These are phyloP conservation scores for Phalacrocorax aristotelis DNA, from an alignment of 2,113 vertebrate genomes.

Conservation along the genomic window DNA sequence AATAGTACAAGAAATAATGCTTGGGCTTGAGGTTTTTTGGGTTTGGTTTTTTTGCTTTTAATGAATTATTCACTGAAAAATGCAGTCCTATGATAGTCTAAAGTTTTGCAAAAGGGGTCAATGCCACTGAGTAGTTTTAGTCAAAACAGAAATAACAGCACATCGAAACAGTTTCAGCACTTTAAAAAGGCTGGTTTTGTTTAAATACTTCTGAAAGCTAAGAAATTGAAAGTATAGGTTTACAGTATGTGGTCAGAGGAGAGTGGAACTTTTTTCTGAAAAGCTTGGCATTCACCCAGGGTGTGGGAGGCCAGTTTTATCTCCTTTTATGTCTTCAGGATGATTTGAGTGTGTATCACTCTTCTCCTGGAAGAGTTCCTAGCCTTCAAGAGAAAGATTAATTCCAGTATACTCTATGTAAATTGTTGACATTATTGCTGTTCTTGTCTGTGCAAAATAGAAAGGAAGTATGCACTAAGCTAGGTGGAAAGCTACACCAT, in stretches of 20 bases:
- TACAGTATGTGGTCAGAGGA: neutral
- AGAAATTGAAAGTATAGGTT: neutral
- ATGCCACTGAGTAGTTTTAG: neutral
- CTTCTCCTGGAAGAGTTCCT: neutral
- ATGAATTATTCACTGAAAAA: neutral
- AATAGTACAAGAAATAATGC: neutral
- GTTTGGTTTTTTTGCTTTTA: rapidly evolving
- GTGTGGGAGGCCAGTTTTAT: neutral
- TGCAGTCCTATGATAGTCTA: neutral
- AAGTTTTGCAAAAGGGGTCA: neutral
- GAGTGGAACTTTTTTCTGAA: neutral
- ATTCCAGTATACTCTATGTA: neutral
- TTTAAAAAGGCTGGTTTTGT: neutral
- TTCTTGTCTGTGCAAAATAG: neutral
- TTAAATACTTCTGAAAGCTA: neutral
- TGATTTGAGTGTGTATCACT: neutral
- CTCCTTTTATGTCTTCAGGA: neutral
- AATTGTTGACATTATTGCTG: neutral
- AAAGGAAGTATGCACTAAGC: neutral
- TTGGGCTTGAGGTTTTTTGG: neutral
- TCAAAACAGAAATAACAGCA: neutral
- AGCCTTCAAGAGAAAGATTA: neutral
- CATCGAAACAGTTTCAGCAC: neutral
- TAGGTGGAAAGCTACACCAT: neutral
- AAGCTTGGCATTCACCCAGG: neutral